A percentile compares a stretch with the other conserved stretches of the same genome.
Conservation (phyloP, 2,888 invertebrate species). For the Polydrusus tereticollis region DNA sequence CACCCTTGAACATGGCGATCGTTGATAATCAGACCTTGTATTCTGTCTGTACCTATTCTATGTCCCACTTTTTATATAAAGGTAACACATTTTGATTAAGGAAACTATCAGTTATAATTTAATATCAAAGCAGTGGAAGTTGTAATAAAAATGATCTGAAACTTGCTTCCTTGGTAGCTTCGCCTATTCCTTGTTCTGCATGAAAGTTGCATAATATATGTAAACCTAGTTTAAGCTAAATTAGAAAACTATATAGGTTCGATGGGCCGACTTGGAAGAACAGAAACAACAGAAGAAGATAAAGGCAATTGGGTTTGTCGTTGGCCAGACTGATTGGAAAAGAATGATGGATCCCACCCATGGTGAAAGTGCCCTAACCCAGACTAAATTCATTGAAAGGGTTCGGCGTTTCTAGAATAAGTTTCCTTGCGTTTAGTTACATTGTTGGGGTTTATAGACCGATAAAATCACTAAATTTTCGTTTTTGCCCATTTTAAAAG, state of each 20-base stretch:
- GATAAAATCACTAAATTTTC: not conserved
- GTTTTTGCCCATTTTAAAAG: not conserved
- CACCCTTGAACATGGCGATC: too few species aligned
- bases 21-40: too few species aligned
- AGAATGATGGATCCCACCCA: slow-evolving; percentile 93
- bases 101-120: too few species aligned
- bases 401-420: slow-evolving; percentile 10
- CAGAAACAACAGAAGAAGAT: slow-evolving; percentile 91
- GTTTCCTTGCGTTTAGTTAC: not conserved
- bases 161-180: too few species aligned
- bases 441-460: not conserved
- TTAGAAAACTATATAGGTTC: slow-evolving; percentile 76
- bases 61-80: too few species aligned
- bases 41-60: too few species aligned
- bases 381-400: slow-evolving; percentile 90
- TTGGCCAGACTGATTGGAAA: slow-evolving; percentile 97
- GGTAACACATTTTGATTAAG: too few species aligned
- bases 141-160: too few species aligned
- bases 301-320: slow-evolving; percentile 95
- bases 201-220: not conserved
- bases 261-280: slow-evolving; percentile 98
- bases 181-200: too few species aligned
- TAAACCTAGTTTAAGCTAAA: not conserved
- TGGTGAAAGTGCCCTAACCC: slow-evolving; percentile 90
- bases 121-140: too few species aligned